Evolutionary conservation across 2,113 vertebrate species (phyloP).

Genomic region (Rhea pennata): DNA sequence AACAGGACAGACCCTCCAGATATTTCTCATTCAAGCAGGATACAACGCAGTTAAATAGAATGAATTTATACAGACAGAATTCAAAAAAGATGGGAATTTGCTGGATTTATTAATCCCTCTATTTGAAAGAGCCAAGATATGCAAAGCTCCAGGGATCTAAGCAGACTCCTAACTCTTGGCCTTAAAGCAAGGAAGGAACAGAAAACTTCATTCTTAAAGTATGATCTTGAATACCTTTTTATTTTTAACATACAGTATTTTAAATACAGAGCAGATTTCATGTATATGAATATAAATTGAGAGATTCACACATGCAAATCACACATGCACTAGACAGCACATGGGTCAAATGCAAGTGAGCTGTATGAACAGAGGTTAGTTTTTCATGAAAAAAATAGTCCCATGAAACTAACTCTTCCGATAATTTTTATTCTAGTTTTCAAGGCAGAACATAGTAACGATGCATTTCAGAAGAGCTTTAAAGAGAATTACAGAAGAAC

Average conservation of each 20-base stretch:
- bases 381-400: background rate
- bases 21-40: slow-evolving; percentile 16
- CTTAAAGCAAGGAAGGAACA: background rate
- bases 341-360: background rate
- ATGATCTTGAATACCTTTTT: background rate
- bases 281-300: background rate
- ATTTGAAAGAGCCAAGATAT: slow-evolving; percentile 9
- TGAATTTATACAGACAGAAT: background rate
- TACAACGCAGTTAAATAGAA: slow-evolving; percentile 15
- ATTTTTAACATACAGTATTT: background rate
- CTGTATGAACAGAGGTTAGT: rapidly evolving
- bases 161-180: background rate
- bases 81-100: background rate
- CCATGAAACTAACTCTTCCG: background rate
- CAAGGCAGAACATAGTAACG: background rate
- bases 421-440: background rate
- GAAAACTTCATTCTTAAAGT: background rate
- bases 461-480: background rate
- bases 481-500: background rate
- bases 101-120: slow-evolving; percentile 19
- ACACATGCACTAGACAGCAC: background rate
- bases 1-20: background rate
- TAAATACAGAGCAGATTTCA: background rate
- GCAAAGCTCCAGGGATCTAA: background rate
- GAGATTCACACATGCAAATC: background rate